Conservation (phyloP, 2,797 vertebrate genomes). For the Falco cherrug region DNA sequence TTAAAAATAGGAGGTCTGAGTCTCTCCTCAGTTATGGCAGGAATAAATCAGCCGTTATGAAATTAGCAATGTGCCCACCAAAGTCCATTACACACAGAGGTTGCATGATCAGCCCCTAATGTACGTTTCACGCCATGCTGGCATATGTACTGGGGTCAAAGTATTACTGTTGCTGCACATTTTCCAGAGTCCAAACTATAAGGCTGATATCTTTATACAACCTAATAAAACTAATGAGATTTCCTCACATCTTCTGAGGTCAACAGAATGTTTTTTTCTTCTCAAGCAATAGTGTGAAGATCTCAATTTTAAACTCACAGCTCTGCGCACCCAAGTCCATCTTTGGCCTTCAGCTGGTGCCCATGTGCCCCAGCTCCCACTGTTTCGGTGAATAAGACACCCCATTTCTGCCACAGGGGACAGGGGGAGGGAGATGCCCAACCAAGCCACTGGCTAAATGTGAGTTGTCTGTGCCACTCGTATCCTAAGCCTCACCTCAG, state of each 20-base stretch:
- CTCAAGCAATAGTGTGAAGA: background rate
- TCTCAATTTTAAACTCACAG: background rate
- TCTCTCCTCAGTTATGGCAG: background rate
- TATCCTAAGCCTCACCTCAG: background rate
- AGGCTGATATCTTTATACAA: slow-evolving; percentile 65
- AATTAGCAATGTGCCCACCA: background rate
- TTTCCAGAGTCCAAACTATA: slow-evolving; percentile 76
- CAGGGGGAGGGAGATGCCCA: background rate
- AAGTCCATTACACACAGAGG: slow-evolving; percentile 4
- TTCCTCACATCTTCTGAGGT: slow-evolving; percentile 53
- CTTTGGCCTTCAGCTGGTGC: background rate
- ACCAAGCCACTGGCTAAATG: background rate
- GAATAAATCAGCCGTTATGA: background rate
- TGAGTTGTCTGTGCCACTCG: background rate
- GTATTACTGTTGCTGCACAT: slow-evolving; percentile 57
- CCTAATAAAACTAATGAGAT: slow-evolving; percentile 68
- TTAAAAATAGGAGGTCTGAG: background rate
- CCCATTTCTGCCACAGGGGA: background rate
- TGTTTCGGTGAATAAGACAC: background rate
- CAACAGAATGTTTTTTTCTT: background rate
- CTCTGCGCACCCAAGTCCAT: background rate
- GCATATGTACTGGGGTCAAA: slow-evolving; percentile 72
- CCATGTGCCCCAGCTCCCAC: background rate
- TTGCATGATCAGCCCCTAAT: background rate
- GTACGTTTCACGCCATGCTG: slow-evolving; percentile 16